Conservation (phyloP, 2,113 vertebrate genomes). For the Neotoma lepida region DNA sequence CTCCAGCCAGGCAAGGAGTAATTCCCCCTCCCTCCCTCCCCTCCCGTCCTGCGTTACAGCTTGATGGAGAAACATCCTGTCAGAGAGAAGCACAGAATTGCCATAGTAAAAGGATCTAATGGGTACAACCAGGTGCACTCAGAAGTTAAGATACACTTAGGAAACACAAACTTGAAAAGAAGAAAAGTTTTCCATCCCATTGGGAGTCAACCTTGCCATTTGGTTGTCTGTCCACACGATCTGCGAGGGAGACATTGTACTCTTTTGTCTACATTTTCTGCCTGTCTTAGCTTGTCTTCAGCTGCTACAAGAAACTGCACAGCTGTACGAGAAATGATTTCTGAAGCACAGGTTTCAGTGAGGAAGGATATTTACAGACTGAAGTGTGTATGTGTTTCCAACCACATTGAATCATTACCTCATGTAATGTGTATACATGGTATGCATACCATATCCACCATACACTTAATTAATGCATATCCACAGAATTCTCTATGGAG, state of each 20-base stretch:
- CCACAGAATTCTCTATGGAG: constrained; percentile 65
- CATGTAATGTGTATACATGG: constrained; percentile 54
- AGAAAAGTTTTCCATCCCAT: constrained; percentile 79
- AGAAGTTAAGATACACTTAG: constrained; percentile 73
- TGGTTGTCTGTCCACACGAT: constrained; percentile 67
- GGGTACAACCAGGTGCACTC: constrained; percentile 82
- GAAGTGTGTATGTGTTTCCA: constrained; percentile 69
- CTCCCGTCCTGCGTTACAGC: constrained; percentile 73
- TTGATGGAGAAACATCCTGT: constrained; percentile 83
- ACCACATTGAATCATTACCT: constrained; percentile 55
- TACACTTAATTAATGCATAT: constrained; percentile 42
- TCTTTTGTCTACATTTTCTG: constrained; percentile 56
- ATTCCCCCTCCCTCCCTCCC: constrained; percentile 72
- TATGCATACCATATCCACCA: constrained; percentile 43
- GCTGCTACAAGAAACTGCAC: constrained; percentile 79
- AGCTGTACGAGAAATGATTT: constrained; percentile 77
- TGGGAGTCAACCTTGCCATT: constrained; percentile 81
- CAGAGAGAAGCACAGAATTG: constrained; percentile 75
- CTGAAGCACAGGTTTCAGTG: constrained; percentile 63
- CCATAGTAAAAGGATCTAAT: constrained; percentile 76
- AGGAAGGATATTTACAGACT: constrained; percentile 77
- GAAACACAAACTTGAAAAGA: constrained; percentile 81
- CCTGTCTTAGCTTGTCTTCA: constrained; percentile 62
- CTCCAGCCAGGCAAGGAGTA: constrained; percentile 82
- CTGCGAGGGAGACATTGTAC: constrained; percentile 51